phyloP scores from a whole-genome alignment of 30 jellyfish, hydroid and myxozoan species.

The Cassiopea andromeda region DNA sequence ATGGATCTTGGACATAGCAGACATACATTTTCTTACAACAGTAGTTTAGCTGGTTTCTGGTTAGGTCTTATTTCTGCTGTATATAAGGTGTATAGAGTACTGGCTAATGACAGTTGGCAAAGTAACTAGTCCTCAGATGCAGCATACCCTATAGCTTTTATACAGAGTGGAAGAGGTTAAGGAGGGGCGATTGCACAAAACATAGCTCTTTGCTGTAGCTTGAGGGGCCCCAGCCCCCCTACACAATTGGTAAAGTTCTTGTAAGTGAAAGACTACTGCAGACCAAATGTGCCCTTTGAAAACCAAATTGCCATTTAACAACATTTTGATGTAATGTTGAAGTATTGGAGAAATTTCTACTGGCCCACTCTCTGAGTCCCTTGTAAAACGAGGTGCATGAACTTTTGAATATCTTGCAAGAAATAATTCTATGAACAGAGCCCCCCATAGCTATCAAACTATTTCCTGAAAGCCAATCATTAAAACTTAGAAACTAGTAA shows the following conservation, averaged over 20 bases:
- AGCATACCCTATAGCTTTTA: slow-evolving; percentile 26
- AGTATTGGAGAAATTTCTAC: background rate
- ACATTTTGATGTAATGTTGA: background rate
- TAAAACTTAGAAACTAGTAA: background rate
- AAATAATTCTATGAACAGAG: background rate
- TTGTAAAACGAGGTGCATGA: background rate
- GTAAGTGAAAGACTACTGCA: background rate
- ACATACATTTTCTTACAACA: background rate
- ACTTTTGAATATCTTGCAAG: background rate
- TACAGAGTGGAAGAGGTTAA: background rate
- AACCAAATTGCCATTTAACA: background rate
- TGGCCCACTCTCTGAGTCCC: background rate
- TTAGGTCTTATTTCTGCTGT: background rate
- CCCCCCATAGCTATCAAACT: background rate
- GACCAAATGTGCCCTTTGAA: background rate
- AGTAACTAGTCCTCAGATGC: slow-evolving; percentile 1
- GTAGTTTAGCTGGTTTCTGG: background rate
- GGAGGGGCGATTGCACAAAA: background rate
- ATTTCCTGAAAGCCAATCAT: background rate
- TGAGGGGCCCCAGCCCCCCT: background rate
- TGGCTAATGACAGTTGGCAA: background rate
- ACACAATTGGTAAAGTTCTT: background rate
- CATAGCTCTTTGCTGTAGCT: background rate
- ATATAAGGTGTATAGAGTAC: background rate
- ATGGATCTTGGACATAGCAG: background rate